These are phyloP conservation scores for Drosophila flavopinicola DNA, from an alignment of 2,888 invertebrate genomes.

Conservation along the genomic window DNA sequence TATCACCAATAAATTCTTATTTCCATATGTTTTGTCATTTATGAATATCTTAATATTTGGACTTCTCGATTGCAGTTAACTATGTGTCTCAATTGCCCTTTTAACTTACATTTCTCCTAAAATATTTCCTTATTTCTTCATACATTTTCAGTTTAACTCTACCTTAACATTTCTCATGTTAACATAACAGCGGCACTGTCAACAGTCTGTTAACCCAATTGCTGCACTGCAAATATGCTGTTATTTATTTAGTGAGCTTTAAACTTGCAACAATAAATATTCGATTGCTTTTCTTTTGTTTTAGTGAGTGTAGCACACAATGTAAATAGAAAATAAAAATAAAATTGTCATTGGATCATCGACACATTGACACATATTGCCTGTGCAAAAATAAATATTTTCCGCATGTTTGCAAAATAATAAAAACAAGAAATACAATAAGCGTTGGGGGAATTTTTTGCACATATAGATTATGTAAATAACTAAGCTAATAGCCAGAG, in stretches of 20 bases:
- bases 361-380: slow-evolving; percentile 30
- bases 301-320: slow-evolving; percentile 5
- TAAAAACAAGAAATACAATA: neutral
- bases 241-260: slow-evolving; percentile 1
- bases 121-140: no score
- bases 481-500: slow-evolving; percentile 2
- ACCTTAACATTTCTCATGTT: neutral
- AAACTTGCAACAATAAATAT: slow-evolving; percentile 3
- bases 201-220: slow-evolving; percentile 1
- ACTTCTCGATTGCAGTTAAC: no score
- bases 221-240: neutral
- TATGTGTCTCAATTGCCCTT: no score
- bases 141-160: no score
- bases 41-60: no score
- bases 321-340: neutral
- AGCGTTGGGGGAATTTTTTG: slow-evolving; percentile 6
- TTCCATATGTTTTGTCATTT: no score
- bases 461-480: slow-evolving; percentile 3
- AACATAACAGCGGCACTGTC: neutral
- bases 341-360: slow-evolving; percentile 4
- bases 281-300: neutral
- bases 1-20: no score
- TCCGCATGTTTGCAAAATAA: neutral
- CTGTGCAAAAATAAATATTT: slow-evolving; percentile 30
- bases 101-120: neutral